Conservation (phyloP, 1,140 invertebrate genomes). For the Linepithema humile region DNA sequence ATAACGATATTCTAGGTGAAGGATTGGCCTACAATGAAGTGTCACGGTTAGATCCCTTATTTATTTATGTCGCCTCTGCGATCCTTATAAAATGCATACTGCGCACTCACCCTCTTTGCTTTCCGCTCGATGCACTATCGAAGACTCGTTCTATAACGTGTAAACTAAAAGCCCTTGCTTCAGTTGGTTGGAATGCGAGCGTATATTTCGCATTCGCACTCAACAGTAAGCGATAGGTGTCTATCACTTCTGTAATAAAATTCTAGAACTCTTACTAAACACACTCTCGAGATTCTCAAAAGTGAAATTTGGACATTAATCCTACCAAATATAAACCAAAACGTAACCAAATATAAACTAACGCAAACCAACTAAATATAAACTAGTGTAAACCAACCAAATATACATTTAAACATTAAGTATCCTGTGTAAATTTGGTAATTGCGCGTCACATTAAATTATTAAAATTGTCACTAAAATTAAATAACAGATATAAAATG, state of each 20-base stretch:
- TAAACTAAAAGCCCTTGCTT: constrained; percentile 45
- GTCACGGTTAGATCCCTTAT: constrained; percentile 51
- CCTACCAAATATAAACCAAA: too few species aligned
- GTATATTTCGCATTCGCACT: constrained; percentile 60
- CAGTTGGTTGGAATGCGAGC: constrained; percentile 23
- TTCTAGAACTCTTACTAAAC: background rate
- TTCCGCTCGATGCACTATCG: constrained; percentile 45
- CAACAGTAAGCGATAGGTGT: constrained; percentile 39
- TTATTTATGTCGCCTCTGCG: constrained; percentile 45
- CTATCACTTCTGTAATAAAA: constrained; percentile 1
- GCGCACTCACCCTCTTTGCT: constrained; percentile 33
- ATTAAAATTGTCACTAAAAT: background rate
- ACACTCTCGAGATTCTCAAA: background rate
- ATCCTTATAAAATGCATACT: constrained; percentile 54
- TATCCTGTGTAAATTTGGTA: background rate
- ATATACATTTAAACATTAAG: background rate
- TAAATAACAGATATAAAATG: too few species aligned
- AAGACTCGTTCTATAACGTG: constrained; percentile 30
- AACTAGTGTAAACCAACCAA: too few species aligned
- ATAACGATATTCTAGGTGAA: constrained; percentile 24
- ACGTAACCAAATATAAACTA: too few species aligned
- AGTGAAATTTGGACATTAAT: background rate
- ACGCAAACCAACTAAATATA: too few species aligned
- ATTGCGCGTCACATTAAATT: background rate
- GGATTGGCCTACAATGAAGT: constrained; percentile 37